Evolutionary conservation across 37 sponge, comb jelly and placozoan genomes (phyloP).

Genomic region (Chondrilla cf. caribensis): DNA sequence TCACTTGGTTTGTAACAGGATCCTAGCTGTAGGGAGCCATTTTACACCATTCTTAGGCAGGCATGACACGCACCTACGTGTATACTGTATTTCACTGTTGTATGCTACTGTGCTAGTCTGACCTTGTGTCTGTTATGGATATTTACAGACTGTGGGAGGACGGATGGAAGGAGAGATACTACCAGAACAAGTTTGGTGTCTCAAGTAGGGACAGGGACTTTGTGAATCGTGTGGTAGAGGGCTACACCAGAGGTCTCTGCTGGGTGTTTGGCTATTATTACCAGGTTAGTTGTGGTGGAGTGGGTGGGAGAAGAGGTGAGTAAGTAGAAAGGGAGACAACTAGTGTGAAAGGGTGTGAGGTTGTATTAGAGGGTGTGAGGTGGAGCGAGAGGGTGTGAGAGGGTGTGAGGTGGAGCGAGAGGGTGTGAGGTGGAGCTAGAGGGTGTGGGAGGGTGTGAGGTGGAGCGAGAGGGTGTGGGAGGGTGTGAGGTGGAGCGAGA

Average conservation of each 20-base stretch:
- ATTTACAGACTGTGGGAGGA: conserved; percentile 89
- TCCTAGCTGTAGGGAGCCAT: too few relatives aligned
- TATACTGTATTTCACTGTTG: too few relatives aligned
- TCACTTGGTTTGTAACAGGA: neutral
- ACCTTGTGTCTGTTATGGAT: too few relatives aligned
- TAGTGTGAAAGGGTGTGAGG: too few relatives aligned
- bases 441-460: neutral
- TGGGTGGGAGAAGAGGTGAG: neutral
- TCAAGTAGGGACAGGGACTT: conserved; percentile 76
- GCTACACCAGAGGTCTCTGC: conserved; percentile 90
- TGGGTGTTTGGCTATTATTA: conserved; percentile 96
- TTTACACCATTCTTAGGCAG: too few relatives aligned
- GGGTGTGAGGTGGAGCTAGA: neutral
- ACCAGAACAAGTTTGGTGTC: conserved; percentile 89
- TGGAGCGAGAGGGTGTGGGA: neutral
- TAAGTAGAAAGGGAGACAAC: neutral
- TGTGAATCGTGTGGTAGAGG: conserved; percentile 62
- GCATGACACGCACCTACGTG: too few relatives aligned
- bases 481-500: neutral
- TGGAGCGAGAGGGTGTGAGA: conserved; percentile 8
- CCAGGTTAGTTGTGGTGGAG: conserved; percentile 46
- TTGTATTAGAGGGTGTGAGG: neutral
- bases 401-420: conserved; percentile 23
- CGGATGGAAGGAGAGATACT: conserved; percentile 96
- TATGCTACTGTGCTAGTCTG: too few relatives aligned